Conservation (phyloP, 2,797 vertebrate species). For the Galagoides demidoff region DNA sequence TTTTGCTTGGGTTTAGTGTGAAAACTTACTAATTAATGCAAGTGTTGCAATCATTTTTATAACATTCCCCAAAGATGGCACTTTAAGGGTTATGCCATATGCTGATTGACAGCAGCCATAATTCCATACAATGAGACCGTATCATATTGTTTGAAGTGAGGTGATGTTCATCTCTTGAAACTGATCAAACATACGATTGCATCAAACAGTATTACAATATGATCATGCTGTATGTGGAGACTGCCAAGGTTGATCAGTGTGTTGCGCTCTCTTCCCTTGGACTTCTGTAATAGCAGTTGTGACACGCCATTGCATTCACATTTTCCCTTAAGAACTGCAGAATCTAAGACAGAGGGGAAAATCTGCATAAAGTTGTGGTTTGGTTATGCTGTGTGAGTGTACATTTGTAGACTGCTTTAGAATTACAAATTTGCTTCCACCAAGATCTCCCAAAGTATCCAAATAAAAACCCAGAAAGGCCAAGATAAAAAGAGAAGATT, state of each 20-base stretch:
- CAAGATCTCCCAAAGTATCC: slow-evolving; percentile 66
- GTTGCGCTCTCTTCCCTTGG: slow-evolving; percentile 73
- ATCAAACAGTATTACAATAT: slow-evolving; percentile 87
- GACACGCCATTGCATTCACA: slow-evolving; percentile 78
- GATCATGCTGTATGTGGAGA: slow-evolving; percentile 81
- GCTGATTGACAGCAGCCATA: slow-evolving; percentile 91
- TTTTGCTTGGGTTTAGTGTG: slow-evolving; percentile 82
- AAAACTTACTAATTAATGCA: slow-evolving; percentile 87
- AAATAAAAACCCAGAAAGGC: slow-evolving; percentile 67
- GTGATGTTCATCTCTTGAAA: slow-evolving; percentile 88
- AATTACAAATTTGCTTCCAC: slow-evolving; percentile 68
- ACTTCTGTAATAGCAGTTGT: slow-evolving; percentile 82
- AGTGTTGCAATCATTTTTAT: slow-evolving; percentile 81
- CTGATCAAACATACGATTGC: slow-evolving; percentile 88
- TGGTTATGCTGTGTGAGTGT: slow-evolving; percentile 36
- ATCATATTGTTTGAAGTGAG: slow-evolving; percentile 90
- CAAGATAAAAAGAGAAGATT: slow-evolving; percentile 55
- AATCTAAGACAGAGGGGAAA: slow-evolving; percentile 67
- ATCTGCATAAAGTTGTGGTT: slow-evolving; percentile 63
- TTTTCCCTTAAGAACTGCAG: slow-evolving; percentile 74
- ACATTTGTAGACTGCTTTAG: slow-evolving; percentile 60
- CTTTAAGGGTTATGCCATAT: slow-evolving; percentile 86
- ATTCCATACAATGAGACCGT: slow-evolving; percentile 90
- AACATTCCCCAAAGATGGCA: slow-evolving; percentile 84
- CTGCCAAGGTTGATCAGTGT: slow-evolving; percentile 84